These are phyloP conservation scores for Ispidina picta DNA, from an alignment of 2,797 vertebrate genomes.

Conservation along the genomic window DNA sequence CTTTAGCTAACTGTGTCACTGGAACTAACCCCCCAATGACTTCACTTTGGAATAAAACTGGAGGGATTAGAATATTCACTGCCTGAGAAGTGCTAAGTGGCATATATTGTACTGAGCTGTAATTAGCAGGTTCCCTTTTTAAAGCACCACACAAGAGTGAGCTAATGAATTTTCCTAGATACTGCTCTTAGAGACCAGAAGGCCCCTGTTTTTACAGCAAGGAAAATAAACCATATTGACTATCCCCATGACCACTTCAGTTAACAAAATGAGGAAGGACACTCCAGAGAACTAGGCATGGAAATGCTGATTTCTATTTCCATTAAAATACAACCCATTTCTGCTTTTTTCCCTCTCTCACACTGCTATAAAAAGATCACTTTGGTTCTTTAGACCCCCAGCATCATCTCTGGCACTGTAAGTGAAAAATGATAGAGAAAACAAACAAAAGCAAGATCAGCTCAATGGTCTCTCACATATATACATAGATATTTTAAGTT, in stretches of 20 bases:
- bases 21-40: neutral
- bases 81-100: neutral
- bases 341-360: neutral
- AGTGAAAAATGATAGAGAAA: neutral
- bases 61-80: neutral
- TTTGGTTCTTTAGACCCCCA: neutral
- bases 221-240: slow-evolving; percentile 14
- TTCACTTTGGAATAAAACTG: neutral
- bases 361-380: slow-evolving; percentile 7
- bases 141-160: neutral
- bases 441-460: neutral
- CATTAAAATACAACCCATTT: slow-evolving; percentile 13
- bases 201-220: slow-evolving; percentile 35
- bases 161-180: slow-evolving; percentile 16
- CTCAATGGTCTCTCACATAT: neutral
- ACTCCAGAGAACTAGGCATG: slow-evolving; percentile 17
- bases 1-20: neutral
- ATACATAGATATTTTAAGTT: fast-evolving
- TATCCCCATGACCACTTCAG: slow-evolving; percentile 1
- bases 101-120: neutral
- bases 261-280: slow-evolving; percentile 61
- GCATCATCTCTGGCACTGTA: neutral
- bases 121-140: slow-evolving; percentile 9
- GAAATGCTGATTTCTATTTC: slow-evolving; percentile 61
- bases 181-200: slow-evolving; percentile 2